Percentiles rank a stretch among this genome's conserved stretches.
phyloP scores from a whole-genome alignment of 2,888 invertebrate genomes.

The Litoditis marina region DNA sequence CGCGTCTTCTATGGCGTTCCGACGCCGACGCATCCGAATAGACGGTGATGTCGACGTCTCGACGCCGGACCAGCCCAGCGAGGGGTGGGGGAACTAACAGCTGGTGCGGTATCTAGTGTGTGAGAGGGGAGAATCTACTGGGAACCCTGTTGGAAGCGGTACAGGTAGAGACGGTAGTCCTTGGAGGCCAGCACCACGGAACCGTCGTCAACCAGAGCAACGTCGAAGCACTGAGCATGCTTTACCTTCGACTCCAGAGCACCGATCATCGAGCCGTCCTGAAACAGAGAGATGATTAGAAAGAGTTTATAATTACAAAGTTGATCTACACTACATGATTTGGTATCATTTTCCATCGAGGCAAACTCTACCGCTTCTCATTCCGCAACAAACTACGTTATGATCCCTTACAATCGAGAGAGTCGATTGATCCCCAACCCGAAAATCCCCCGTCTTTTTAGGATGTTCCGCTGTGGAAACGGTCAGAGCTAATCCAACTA shows the following conservation, averaged over 20 bases:
- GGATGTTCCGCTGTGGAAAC: background rate
- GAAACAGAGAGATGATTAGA: constrained; percentile 17
- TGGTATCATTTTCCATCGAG: no score
- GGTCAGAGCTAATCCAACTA: background rate
- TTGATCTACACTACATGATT: no score
- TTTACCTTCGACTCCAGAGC: constrained; percentile 97
- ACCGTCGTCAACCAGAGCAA: constrained; percentile 96
- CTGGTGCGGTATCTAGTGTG: background rate
- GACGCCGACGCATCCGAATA: background rate
- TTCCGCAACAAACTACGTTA: background rate
- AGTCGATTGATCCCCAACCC: background rate
- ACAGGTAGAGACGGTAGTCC: constrained; percentile 97
- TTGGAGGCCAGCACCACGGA: constrained; percentile 97
- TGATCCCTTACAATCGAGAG: no score
- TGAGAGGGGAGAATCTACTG: constrained; percentile 7
- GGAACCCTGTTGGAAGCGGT: constrained; percentile 73
- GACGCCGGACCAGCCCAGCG: constrained; percentile 16
- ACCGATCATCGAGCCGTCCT: constrained; percentile 92
- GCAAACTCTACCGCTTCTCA: no score
- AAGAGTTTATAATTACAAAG: no score
- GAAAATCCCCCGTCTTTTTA: background rate
- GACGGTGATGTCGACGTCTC: no score
- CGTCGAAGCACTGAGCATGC: constrained; percentile 99
- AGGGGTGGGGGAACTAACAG: constrained; percentile 7
- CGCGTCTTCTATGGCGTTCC: background rate